Evolutionary conservation across 2,888 invertebrate genomes (phyloP).

Genomic region (Lepidonotus clava): DNA sequence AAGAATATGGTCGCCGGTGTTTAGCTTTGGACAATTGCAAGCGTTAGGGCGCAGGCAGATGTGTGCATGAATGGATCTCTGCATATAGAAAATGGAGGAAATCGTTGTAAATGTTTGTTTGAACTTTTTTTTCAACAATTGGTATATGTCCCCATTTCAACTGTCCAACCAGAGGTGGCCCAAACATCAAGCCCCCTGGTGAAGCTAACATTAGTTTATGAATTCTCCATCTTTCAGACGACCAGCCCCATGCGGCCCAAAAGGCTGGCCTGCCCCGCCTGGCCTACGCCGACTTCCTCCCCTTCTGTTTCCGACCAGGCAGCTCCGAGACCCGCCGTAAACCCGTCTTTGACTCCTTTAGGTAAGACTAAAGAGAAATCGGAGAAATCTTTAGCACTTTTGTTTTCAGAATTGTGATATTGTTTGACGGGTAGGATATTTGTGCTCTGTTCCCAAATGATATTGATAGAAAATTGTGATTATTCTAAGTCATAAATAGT

Average conservation of each 20-base stretch:
- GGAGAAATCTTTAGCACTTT: no score
- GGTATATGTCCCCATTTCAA: no score
- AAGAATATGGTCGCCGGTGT: no score
- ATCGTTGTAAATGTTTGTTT: neutral
- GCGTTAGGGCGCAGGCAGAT: no score
- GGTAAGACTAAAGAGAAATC: neutral
- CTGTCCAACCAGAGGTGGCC: no score
- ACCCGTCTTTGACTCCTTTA: conserved; percentile 31
- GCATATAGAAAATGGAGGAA: neutral
- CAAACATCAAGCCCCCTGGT: no score
- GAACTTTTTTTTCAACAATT: neutral
- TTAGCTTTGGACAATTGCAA: no score
- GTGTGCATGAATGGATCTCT: neutral
- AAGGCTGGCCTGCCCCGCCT: neutral
- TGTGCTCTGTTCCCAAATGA: no score
- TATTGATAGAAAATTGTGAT: no score
- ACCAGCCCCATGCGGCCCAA: neutral
- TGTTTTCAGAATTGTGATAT: no score
- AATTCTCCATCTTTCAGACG: neutral
- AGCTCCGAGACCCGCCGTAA: neutral
- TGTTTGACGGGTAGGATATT: no score
- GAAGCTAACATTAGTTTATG: neutral
- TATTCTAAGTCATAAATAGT: no score
- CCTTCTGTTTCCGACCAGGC: conserved; percentile 17
- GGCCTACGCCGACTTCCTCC: conserved; percentile 32